Conservation (phyloP, 2,113 vertebrate species). For the Dermatemys mawii region DNA sequence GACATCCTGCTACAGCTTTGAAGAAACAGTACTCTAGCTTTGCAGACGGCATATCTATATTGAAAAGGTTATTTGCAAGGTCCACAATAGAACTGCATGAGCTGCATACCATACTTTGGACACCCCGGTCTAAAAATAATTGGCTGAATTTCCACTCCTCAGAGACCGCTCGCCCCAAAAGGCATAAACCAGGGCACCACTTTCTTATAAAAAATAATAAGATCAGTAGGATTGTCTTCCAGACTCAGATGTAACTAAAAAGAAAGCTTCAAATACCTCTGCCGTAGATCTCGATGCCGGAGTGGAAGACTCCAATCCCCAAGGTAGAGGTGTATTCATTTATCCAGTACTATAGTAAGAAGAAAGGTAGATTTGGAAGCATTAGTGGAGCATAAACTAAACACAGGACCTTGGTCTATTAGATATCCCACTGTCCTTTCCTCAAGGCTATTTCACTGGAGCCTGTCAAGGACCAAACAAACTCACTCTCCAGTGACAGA, state of each 20-base stretch:
- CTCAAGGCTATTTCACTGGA: background rate
- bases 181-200: background rate
- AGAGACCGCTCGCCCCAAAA: background rate
- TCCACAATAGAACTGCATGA: background rate
- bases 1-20: background rate
- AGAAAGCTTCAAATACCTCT: slow-evolving; percentile 84
- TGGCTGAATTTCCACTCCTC: background rate
- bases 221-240: background rate
- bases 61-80: background rate
- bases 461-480: background rate
- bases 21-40: background rate
- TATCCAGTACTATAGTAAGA: slow-evolving; percentile 90
- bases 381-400: slow-evolving; percentile 42
- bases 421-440: background rate
- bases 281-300: slow-evolving; percentile 94
- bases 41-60: background rate
- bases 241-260: background rate
- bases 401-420: background rate
- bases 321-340: slow-evolving; percentile 96
- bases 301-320: slow-evolving; percentile 96
- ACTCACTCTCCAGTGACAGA: background rate
- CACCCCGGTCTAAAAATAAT: background rate
- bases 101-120: background rate
- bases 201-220: background rate
- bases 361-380: slow-evolving; percentile 45